phyloP scores from a whole-genome alignment of 1,140 invertebrate species.

The Bradysia coprophila region DNA sequence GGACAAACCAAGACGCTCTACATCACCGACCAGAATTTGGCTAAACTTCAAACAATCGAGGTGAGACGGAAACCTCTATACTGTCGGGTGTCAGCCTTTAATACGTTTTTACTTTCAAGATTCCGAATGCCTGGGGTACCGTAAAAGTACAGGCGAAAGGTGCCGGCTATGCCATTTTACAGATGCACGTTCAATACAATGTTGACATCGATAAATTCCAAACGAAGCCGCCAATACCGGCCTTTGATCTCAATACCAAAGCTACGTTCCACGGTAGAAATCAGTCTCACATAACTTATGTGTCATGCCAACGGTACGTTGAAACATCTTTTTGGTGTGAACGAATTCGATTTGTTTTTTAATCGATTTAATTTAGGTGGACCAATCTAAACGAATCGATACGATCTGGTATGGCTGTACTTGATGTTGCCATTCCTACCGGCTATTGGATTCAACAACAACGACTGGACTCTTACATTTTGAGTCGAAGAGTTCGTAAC shows the following conservation, averaged over 20 bases:
- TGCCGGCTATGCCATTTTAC: constrained; percentile 76
- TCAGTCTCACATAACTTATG: constrained; percentile 76
- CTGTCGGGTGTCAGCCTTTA: too few relatives aligned
- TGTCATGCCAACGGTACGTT: constrained; percentile 58
- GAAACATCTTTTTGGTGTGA: background rate
- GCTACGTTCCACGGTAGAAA: constrained; percentile 74
- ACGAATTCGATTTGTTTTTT: background rate
- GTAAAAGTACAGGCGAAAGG: constrained; percentile 79
- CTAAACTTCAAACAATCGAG: constrained; percentile 52
- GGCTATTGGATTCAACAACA: constrained; percentile 89
- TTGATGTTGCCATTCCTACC: constrained; percentile 82
- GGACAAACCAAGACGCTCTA: constrained; percentile 42
- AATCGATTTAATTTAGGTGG: constrained; percentile 40
- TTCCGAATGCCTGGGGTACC: constrained; percentile 82
- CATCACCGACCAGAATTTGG: constrained; percentile 57
- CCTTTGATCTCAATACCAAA: constrained; percentile 53
- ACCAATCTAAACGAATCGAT: constrained; percentile 52
- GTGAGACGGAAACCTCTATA: too few relatives aligned
- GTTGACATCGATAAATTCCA: constrained; percentile 76
- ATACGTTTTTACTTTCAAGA: constrained; percentile 28
- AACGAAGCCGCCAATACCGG: constrained; percentile 57
- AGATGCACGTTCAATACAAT: constrained; percentile 90
- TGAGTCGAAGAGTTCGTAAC: constrained; percentile 49
- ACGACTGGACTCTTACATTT: constrained; percentile 66
- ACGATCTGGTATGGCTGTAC: constrained; percentile 76